These are phyloP conservation scores for Falcunculus frontatus DNA, from an alignment of 2,113 vertebrate species.

Conservation along the genomic window DNA sequence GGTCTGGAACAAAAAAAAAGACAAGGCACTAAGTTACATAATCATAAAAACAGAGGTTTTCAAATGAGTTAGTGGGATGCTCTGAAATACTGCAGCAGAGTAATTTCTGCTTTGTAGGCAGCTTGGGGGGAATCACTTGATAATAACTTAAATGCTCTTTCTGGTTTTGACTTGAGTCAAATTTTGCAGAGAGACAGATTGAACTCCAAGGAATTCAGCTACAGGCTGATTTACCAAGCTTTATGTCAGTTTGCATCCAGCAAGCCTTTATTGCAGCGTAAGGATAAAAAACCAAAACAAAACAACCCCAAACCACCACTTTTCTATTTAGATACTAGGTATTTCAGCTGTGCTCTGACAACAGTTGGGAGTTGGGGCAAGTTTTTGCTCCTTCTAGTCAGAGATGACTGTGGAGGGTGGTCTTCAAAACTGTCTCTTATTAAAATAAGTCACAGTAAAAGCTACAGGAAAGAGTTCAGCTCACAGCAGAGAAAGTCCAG, in stretches of 20 bases:
- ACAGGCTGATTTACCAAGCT: neutral
- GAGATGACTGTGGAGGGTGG: neutral
- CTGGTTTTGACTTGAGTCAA: neutral
- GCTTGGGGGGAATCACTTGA: neutral
- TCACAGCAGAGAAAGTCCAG: neutral
- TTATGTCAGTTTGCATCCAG: neutral
- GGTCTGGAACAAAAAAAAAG: neutral
- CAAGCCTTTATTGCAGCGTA: neutral
- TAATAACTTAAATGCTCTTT: neutral
- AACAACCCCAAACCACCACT: neutral
- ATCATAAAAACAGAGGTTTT: neutral
- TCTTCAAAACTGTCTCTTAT: neutral
- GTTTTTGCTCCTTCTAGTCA: neutral
- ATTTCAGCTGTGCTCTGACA: neutral
- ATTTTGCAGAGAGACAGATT: neutral
- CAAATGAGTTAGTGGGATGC: neutral
- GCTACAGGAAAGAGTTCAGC: neutral
- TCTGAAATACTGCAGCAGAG: neutral
- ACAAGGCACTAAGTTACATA: neutral
- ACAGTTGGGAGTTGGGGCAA: neutral
- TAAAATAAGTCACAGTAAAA: neutral
- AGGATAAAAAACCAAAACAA: neutral
- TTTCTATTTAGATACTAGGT: neutral
- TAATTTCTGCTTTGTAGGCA: neutral
- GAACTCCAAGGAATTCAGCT: neutral